Evolutionary conservation across 37 sponge, comb jelly and placozoan species (phyloP), one percentile per base, ranked within the genome.

Genomic region (Trichoplax adhaerens): DNA sequence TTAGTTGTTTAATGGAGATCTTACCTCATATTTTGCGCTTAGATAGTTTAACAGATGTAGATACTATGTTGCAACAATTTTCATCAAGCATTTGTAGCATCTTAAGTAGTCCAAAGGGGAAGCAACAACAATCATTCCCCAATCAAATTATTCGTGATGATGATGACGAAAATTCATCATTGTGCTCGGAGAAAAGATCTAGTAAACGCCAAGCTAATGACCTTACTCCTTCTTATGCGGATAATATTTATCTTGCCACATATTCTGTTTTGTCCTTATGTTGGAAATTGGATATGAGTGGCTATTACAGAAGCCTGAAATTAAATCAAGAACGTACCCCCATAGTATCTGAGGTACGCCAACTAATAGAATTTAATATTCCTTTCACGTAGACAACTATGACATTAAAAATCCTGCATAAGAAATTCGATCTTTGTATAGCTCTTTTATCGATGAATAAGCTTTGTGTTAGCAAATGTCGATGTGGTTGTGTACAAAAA

Each of bases 21-120:
- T 29, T 29, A 29, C 29, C 29, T 29, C 29, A 29, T 29, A 29
- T 29, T 29, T 29, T 63, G 7, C 5, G 56, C 12, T 6, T 55
- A 56, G 65, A 66, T 53, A 66, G 65, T 56, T 65, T 65, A 46
- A 65, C 64, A 55, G 65, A 65, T 3, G 56, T 74, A 53, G 75
- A 74, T 12, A 56, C 65, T 46, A 65, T 65, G 4, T 65, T 74
- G 5, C 75, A 74, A 56, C 75, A 74, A 66, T 74, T 74, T 64
- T 65, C 75, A 3, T 65, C 66, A 65, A 66, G 65, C 65, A 74
- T 74, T 56, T 74, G 75, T 56, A 66, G 55, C 29, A 63, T 29
- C 29, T 29, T 29, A 29, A 29, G 29, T 29, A 29, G 29, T 29
- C 29, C 29, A 29, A 29, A 29, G n/a, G 58, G 64, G 63, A 63